These are phyloP conservation scores for Drosophila mercatorum DNA, from an alignment of 2,888 invertebrate genomes.

Conservation along the genomic window DNA sequence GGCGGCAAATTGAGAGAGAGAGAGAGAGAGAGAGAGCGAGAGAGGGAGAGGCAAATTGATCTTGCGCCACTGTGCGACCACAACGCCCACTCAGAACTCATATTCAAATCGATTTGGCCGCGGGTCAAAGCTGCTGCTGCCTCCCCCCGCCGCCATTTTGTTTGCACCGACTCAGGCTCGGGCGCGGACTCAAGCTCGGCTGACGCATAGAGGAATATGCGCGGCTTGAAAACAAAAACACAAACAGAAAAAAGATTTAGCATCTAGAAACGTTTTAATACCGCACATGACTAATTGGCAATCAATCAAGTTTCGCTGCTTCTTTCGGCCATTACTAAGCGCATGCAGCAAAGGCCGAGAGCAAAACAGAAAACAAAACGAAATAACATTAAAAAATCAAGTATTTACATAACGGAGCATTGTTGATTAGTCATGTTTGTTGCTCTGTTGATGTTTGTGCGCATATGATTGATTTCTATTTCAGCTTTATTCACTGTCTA, in stretches of 20 bases:
- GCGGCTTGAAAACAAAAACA: slow-evolving; percentile 17
- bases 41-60: slow-evolving; percentile 17
- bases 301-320: slow-evolving; percentile 66
- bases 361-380: slow-evolving; percentile 12
- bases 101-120: slow-evolving; percentile 46
- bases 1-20: not conserved
- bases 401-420: slow-evolving; percentile 47
- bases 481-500: slow-evolving; percentile 29
- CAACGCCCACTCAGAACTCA: slow-evolving; percentile 43
- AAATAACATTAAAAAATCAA: slow-evolving; percentile 23
- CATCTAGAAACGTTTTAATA: slow-evolving; percentile 57
- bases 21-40: no score
- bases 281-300: slow-evolving; percentile 70
- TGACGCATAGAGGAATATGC: slow-evolving; percentile 47
- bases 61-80: slow-evolving; percentile 45
- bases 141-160: slow-evolving; percentile 33
- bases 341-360: slow-evolving; percentile 31
- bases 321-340: slow-evolving; percentile 58
- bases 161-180: slow-evolving; percentile 4
- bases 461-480: slow-evolving; percentile 38
- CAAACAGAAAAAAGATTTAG: slow-evolving; percentile 40
- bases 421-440: slow-evolving; percentile 44
- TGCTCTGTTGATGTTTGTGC: slow-evolving; percentile 20
- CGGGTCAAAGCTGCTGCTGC: slow-evolving; percentile 35
- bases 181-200: not conserved